phyloP scores from a whole-genome alignment of 2,888 invertebrate species.

The Tanypteryx hageni region DNA sequence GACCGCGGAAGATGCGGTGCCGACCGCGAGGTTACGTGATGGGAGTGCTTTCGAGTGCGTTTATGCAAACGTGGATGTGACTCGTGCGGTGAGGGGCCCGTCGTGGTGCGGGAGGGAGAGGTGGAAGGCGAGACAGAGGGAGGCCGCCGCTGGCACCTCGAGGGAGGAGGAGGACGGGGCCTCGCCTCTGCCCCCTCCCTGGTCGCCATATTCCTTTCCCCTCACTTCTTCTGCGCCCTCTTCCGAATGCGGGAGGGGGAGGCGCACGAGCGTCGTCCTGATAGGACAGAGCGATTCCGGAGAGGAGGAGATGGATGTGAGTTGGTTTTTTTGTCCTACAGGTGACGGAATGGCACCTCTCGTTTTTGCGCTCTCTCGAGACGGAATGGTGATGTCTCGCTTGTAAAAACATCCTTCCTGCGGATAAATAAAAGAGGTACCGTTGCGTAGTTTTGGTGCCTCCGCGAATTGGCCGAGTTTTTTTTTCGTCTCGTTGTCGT shows the following conservation, averaged over 20 bases:
- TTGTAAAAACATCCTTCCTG: not conserved
- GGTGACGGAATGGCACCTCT: not conserved
- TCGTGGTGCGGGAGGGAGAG: slow-evolving; percentile 47
- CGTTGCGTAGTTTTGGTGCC: not conserved
- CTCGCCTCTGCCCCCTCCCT: not conserved
- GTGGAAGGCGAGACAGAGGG: slow-evolving; percentile 49
- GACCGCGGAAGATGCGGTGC: not conserved
- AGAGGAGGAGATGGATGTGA: slow-evolving; percentile 49
- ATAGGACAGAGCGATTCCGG: slow-evolving; percentile 8
- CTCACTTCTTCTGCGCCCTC: not conserved
- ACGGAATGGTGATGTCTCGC: not conserved
- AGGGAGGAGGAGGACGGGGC: slow-evolving; percentile 16
- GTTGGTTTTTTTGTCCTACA: not conserved
- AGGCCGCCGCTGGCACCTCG: not conserved
- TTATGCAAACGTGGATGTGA: slow-evolving; percentile 48
- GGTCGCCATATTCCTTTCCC: no score
- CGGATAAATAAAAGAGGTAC: not conserved
- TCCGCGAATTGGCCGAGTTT: not conserved
- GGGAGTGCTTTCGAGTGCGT: slow-evolving; percentile 53
- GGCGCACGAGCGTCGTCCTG: slow-evolving; percentile 29
- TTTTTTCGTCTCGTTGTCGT: no score
- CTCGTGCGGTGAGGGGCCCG: not conserved
- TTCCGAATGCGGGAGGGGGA: slow-evolving; percentile 6
- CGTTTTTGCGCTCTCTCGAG: not conserved
- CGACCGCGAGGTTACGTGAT: slow-evolving; percentile 28